These are phyloP conservation scores for Tapera naevia DNA, from an alignment of 2,797 vertebrate genomes.

Conservation along the genomic window DNA sequence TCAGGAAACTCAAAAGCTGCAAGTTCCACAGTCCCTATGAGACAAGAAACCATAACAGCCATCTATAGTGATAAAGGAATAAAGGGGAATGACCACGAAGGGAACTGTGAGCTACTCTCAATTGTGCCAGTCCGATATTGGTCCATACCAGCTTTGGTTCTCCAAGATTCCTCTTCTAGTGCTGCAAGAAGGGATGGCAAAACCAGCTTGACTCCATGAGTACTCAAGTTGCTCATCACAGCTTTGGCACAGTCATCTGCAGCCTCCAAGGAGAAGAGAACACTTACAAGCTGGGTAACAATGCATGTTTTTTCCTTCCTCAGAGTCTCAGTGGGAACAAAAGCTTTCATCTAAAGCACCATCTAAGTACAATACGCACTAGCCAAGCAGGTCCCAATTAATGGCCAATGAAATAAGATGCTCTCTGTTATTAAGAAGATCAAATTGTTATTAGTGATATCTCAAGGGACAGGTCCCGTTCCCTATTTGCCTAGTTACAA, in stretches of 20 bases:
- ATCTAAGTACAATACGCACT: background rate
- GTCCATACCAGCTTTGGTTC: constrained; percentile 94
- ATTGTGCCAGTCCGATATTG: background rate
- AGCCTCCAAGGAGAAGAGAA: constrained; percentile 81
- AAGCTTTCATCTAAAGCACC: background rate
- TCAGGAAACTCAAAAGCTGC: background rate
- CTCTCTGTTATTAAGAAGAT: constrained; percentile 2
- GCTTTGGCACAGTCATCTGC: constrained; percentile 99
- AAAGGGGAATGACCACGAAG: background rate
- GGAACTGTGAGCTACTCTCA: background rate
- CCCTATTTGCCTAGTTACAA: background rate
- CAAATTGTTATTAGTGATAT: background rate
- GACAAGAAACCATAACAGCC: background rate
- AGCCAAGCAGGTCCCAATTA: background rate
- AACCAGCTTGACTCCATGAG: constrained; percentile 97
- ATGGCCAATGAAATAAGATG: background rate
- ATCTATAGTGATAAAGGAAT: background rate
- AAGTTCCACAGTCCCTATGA: background rate
- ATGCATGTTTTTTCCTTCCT: background rate
- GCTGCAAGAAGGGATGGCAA: constrained; percentile 94
- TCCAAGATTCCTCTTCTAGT: constrained; percentile 97
- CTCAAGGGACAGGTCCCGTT: background rate
- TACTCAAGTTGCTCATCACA: constrained; percentile 98
- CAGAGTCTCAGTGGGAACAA: background rate
- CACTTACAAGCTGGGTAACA: constrained; percentile 30